Conservation (phyloP, 1,140 invertebrate genomes). For the Bactericera cockerelli region DNA sequence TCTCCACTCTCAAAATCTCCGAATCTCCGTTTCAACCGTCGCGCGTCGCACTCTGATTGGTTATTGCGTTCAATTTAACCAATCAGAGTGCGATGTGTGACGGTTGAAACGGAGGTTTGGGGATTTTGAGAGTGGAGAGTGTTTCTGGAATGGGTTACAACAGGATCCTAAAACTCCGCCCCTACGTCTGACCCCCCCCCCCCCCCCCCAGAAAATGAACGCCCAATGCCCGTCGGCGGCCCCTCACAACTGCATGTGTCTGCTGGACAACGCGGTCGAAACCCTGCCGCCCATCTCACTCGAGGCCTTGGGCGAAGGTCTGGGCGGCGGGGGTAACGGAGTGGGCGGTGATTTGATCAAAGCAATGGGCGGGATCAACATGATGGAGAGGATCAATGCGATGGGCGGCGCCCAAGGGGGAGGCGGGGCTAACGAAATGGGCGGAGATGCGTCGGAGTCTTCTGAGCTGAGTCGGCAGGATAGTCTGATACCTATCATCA, state of each 20-base stretch:
- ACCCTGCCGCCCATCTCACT: slow-evolving; percentile 23
- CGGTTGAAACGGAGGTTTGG: too few species aligned
- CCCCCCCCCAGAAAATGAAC: slow-evolving; percentile 14
- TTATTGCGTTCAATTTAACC: too few species aligned
- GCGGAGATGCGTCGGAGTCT: slow-evolving; percentile 30
- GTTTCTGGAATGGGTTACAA: too few species aligned
- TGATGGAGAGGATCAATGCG: slow-evolving; percentile 27
- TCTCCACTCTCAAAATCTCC: too few species aligned
- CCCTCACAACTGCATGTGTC: slow-evolving; percentile 13
- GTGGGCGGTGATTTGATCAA: too few species aligned
- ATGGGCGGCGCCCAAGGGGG: slow-evolving; percentile 26
- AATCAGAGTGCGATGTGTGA: too few species aligned
- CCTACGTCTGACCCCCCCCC: too few species aligned
- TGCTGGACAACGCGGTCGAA: slow-evolving; percentile 19
- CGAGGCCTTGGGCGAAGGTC: slow-evolving; percentile 19
- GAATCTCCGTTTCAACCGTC: too few species aligned
- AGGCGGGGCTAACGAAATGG: slow-evolving; percentile 32
- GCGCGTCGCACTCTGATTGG: too few species aligned
- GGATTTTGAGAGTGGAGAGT: too few species aligned
- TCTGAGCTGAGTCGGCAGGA: too few species aligned
- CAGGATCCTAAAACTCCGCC: too few species aligned
- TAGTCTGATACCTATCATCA: slow-evolving; percentile 32
- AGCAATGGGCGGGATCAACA: slow-evolving; percentile 27
- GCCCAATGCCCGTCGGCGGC: slow-evolving; percentile 12
- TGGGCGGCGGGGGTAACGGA: slow-evolving; percentile 20